Evolutionary conservation across 2,888 invertebrate species (phyloP).

Genomic region (Branchipolynoe longqiensis): DNA sequence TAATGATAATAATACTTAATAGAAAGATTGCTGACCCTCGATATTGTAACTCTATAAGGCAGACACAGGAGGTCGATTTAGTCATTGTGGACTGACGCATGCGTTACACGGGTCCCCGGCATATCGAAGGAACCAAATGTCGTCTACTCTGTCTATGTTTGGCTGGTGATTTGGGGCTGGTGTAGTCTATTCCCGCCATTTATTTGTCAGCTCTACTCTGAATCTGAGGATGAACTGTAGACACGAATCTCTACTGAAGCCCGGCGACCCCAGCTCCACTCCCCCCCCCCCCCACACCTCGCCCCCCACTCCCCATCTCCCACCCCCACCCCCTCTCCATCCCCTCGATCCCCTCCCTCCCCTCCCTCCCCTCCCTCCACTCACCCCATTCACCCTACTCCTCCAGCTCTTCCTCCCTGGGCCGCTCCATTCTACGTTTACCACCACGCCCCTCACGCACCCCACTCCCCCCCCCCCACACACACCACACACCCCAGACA

Average conservation of each 20-base stretch:
- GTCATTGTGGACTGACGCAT: constrained; percentile 13
- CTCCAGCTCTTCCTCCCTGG: neutral
- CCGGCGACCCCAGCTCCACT: neutral
- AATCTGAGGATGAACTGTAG: neutral
- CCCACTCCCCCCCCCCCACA: neutral
- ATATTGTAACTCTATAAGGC: neutral
- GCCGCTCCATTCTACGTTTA: too few relatives aligned
- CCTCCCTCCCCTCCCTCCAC: neutral
- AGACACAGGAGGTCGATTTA: neutral
- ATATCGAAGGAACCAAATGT: neutral
- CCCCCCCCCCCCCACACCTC: neutral
- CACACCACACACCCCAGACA: neutral
- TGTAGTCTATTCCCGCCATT: neutral
- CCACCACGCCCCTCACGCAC: neutral
- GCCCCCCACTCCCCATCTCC: neutral
- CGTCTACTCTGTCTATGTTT: neutral
- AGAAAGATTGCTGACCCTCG: neutral
- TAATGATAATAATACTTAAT: too few relatives aligned
- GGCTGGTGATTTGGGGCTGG: neutral
- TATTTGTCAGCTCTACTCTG: neutral
- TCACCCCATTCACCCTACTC: constrained; percentile 7
- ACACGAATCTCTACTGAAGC: neutral
- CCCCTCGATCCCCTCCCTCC: neutral
- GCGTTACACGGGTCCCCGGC: too few relatives aligned
- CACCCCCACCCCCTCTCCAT: neutral